A percentile compares a stretch with the other conserved stretches of the same genome.
phyloP scores from a whole-genome alignment of 2,113 vertebrate species.

The Forbesichthys papilliferus region DNA sequence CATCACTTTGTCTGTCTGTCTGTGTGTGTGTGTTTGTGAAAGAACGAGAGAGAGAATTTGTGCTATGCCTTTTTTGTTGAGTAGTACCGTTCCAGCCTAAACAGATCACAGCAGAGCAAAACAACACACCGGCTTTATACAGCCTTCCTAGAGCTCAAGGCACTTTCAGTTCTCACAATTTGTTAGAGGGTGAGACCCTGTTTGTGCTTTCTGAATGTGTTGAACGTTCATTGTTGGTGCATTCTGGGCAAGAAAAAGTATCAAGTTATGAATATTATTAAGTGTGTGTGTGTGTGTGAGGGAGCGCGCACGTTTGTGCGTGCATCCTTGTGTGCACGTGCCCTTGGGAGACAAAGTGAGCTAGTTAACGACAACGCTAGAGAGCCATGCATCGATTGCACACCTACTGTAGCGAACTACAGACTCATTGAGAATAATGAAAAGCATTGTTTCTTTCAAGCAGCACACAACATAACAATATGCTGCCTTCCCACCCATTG shows the following conservation, averaged over 20 bases:
- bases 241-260: background rate
- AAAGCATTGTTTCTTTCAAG: too few species aligned
- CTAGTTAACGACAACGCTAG: background rate
- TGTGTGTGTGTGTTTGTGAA: background rate
- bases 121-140: conserved; percentile 46
- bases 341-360: conserved; percentile 1
- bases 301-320: conserved; percentile 1
- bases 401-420: background rate
- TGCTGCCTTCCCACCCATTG: too few species aligned
- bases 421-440: background rate
- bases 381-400: background rate
- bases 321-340: conserved; percentile 4
- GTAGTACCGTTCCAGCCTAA: conserved; percentile 19
- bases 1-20: too few species aligned
- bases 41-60: background rate
- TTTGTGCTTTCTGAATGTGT: background rate
- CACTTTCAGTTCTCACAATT: conserved; percentile 35
- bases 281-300: background rate
- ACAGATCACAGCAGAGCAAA: conserved; percentile 42
- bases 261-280: background rate
- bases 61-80: background rate
- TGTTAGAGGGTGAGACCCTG: background rate
- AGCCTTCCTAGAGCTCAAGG: conserved; percentile 41
- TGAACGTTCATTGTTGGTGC: background rate
- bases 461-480: too few species aligned